Evolutionary conservation across 2,797 vertebrate genomes (phyloP).

Genomic region (Dallia pectoralis): DNA sequence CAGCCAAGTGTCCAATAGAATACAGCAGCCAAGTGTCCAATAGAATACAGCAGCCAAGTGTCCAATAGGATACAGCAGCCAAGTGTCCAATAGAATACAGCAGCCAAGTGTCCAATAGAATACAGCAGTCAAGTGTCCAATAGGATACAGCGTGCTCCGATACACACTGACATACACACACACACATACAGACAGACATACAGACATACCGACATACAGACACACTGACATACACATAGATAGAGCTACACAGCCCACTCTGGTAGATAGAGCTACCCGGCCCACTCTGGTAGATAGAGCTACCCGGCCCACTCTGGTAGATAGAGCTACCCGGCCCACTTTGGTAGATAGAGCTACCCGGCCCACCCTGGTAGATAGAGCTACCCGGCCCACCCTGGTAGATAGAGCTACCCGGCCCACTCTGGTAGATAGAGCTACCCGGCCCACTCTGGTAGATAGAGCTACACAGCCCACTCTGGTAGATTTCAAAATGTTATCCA

Average conservation of each 20-base stretch:
- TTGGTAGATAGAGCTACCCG: background rate
- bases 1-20: no score
- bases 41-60: slow-evolving; percentile 17
- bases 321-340: slow-evolving; percentile 30
- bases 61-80: no score
- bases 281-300: background rate
- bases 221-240: slow-evolving; percentile 59
- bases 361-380: no score
- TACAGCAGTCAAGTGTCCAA: slow-evolving; percentile 36
- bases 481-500: no score
- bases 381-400: slow-evolving; percentile 9
- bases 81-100: slow-evolving; percentile 44
- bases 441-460: background rate
- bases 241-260: slow-evolving; percentile 29
- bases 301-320: no score
- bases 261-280: background rate
- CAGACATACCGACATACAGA: slow-evolving; percentile 24
- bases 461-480: no score
- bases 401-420: background rate
- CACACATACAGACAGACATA: slow-evolving; percentile 8
- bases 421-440: slow-evolving; percentile 48
- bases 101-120: slow-evolving; percentile 44
- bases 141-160: slow-evolving; percentile 34
- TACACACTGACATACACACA: slow-evolving; percentile 28
- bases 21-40: slow-evolving; percentile 52